Base-by-base conservation (phyloP, 2,113 vertebrate genomes). In the Octodon degus region DNA sequence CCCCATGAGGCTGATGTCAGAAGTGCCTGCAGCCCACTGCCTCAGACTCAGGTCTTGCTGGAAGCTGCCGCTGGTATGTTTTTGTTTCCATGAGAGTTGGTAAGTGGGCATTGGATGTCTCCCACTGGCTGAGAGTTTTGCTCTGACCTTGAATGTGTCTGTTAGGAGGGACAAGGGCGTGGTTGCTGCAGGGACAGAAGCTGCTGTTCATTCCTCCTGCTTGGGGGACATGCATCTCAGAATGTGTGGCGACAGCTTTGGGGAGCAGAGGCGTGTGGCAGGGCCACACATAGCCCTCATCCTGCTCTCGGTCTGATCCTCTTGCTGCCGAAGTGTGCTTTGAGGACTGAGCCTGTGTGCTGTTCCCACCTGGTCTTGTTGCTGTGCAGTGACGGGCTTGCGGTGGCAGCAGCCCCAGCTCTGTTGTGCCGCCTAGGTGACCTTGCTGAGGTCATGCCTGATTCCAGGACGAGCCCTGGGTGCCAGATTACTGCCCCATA, bases 51-150 rank as follows among this genome's bases (percentile, higher is more conserved):
- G 25, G 76, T n/a, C 37, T 43, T 1, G 4, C 17, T 0, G 0
- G 89, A 3, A 24, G 10, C 70, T 47, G 20, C 1, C 0, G 0
- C 20, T 6, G 0, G 8, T 2, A n/a, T 0, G 0, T 12, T 25
- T 7, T 16, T 8, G 0, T 30, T 5, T 16, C 16, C 22, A 0
- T 4, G 10, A 25, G 27, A 70, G 25, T 1, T 16, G 84, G 53
- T 24, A 47, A 1, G 47, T 37, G 19, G 82, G 90, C 6, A 19
- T 30, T 27, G 55, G 72, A 5, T 14, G 27, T 7, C 47, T 50
- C 2, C 47, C 27, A 7, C 20, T 2, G 25, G 6, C 24, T 32
- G 40, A 83, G 58, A 20, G 32, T 76, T 24, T 34, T 1, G 11
- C 37, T 34, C 1, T 20, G 20, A 50, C 30, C 4, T 8, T 7